phyloP scores from a whole-genome alignment of 2,113 vertebrate genomes.

The Okapia johnstoni region DNA sequence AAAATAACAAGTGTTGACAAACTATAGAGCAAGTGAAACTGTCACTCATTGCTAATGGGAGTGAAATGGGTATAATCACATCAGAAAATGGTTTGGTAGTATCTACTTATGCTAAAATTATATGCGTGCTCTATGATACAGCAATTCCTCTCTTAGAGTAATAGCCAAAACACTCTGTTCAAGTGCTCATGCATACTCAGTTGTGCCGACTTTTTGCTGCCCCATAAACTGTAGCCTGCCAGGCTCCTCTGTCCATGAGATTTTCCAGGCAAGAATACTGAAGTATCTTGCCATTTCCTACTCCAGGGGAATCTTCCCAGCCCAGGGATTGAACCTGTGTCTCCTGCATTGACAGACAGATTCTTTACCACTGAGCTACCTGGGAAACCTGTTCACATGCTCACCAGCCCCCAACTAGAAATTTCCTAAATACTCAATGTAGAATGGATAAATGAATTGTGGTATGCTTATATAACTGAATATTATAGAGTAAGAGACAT shows the following conservation, averaged over 20 bases:
- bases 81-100: neutral
- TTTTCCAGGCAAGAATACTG: neutral
- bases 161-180: neutral
- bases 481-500: neutral
- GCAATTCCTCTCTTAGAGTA: neutral
- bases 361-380: neutral
- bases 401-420: neutral
- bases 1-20: neutral
- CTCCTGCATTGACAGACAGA: neutral
- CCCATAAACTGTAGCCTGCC: neutral
- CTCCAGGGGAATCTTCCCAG: neutral
- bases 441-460: neutral
- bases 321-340: neutral
- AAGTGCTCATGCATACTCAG: neutral
- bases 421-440: neutral
- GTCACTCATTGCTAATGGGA: neutral
- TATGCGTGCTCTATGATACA: neutral
- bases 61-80: neutral
- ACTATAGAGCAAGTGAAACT: neutral
- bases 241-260: neutral
- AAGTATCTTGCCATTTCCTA: neutral
- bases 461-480: neutral
- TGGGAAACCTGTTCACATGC: neutral
- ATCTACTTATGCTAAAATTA: neutral
- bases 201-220: neutral